Base-by-base conservation (phyloP, 2,113 vertebrate genomes). In the Calonectris borealis region DNA sequence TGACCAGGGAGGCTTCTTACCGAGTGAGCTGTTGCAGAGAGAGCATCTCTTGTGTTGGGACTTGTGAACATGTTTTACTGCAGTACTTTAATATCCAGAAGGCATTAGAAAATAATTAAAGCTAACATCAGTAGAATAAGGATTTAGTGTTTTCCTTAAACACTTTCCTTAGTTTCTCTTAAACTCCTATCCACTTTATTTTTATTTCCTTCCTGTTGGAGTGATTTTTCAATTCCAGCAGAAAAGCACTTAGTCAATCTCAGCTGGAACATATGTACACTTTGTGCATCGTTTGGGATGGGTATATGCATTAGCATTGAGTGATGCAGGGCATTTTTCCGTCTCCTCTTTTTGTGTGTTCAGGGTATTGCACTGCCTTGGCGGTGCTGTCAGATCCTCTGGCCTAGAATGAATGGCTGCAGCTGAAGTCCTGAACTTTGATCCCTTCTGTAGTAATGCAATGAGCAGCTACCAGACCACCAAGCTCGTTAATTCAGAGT, bases 361-460 rank as follows among this genome's bases (percentile, higher is more conserved):
- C 21, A 51, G 29, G 25, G 19, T 64, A 13, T 68, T 64, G 40
- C 49, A 34, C n/a, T 49, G 36, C 58, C 38, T 83, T 86, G 64
- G 61, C 1, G 6, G 11, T 86, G 61, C n/a, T 89, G 73, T 88
- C 42, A 40, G 44, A 49, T 57, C 73, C 66, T 88, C 42, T 76
- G 52, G 55, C 20, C 40, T 68, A 12, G 88, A 44, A 70, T 80
- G 90, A 89, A 57, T 60, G 62, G 52, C 36, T 83, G 46, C 72
- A 83, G 77, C 86, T 96, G 90, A 91, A 95, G 36, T n/a, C 61
- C 38, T 96, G 61, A 91, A 70, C 91, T 88, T 78, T 54, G 76
- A 57, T 89, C 48, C 26, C 26, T 93, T 91, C 81, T 31, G 29
- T 86, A 80, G 26, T 51, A 92, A 58, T 13, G 46, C 32, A 79